Evolutionary conservation across 1,140 invertebrate genomes (phyloP).

Genomic region (Epicauta chinensis): DNA sequence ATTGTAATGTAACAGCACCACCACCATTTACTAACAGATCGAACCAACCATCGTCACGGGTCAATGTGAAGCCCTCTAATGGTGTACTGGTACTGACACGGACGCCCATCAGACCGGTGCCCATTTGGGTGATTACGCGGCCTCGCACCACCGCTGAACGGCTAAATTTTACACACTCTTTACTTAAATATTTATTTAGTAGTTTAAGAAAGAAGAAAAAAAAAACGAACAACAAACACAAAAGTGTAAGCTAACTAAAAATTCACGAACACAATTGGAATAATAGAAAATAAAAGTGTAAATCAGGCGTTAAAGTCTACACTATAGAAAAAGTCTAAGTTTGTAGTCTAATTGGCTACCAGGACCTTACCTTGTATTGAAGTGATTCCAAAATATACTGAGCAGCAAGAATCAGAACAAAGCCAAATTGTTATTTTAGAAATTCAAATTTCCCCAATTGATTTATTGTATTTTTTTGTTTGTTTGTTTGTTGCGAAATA

Average conservation of each 20-base stretch:
- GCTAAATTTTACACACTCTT: slow-evolving; percentile 54
- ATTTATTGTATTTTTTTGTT: neutral
- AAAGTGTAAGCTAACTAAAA: slow-evolving; percentile 28
- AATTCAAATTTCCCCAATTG: slow-evolving; percentile 1
- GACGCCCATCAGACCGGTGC: slow-evolving; percentile 89
- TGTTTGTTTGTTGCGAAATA: too few species aligned
- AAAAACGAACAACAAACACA: slow-evolving; percentile 7
- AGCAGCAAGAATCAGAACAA: slow-evolving; percentile 57
- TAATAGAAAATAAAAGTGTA: slow-evolving; percentile 18
- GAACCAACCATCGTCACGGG: slow-evolving; percentile 88
- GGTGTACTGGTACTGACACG: slow-evolving; percentile 85
- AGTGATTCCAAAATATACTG: slow-evolving; percentile 97
- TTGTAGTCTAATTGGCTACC: slow-evolving; percentile 10
- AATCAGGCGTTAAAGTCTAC: slow-evolving; percentile 27
- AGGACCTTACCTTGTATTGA: slow-evolving; percentile 90
- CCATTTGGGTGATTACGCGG: slow-evolving; percentile 82
- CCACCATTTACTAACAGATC: slow-evolving; percentile 96
- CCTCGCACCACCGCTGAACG: slow-evolving; percentile 94
- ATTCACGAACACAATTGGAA: slow-evolving; percentile 37
- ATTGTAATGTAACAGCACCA: slow-evolving; percentile 89
- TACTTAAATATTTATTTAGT: too few species aligned
- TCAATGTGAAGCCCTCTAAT: slow-evolving; percentile 89
- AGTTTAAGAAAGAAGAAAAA: neutral
- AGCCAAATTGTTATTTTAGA: slow-evolving; percentile 18
- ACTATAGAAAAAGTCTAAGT: neutral